Evolutionary conservation across 2,888 invertebrate genomes (phyloP), one percentile per base, ranked within the genome.

Genomic region (Drosophila kuntzei): DNA sequence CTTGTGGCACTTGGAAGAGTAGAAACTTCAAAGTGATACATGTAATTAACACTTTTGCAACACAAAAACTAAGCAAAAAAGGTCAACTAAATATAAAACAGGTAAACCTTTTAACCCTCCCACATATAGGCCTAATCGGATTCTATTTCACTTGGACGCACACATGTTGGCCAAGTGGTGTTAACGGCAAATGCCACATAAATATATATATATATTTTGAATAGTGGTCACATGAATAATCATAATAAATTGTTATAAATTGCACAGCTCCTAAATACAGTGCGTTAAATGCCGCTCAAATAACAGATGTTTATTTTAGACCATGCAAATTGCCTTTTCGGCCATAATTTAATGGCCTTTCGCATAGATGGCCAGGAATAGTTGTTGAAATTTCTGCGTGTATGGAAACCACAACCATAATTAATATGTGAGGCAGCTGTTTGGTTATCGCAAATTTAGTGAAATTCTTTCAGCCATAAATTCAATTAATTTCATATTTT

Each of bases 341-440:
- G 34, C 20, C 63, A 63, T 57, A 57, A 57, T 50, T 70, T 65
- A 66, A 70, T 65, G 51, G 65, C 61, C 37, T 37, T 39, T 41
- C 44, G 29, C 49, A 22, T 49, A 49, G 47, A 49, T 49, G 34
- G 22, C 49, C 20, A 14, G 25, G 6, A 27, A 36, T 27, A 27
- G 22, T 18, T 55, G 41, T 25, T 43, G 16, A 18, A 36, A 11
- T 22, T 41, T n/a, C 14, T 20, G 3, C 47, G 6, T 27, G 27
- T 7, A 7, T 11, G 27, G 55, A 50, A 69, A 54, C 69, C 65
- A 55, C 69, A 63, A 59, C 65, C 69, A 65, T 69, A 65, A 69
- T 69, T 69, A 69, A 65, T 65, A 55, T 62, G 25, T 39, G 61
- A 54, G 62, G 62, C 66, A 54, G 54, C 55, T 59, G 59, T 46